Percentiles rank a stretch among this genome's conserved stretches.
These are phyloP conservation scores for Antheraea pernyi DNA, from an alignment of 1,140 invertebrate genomes.

Conservation along the genomic window DNA sequence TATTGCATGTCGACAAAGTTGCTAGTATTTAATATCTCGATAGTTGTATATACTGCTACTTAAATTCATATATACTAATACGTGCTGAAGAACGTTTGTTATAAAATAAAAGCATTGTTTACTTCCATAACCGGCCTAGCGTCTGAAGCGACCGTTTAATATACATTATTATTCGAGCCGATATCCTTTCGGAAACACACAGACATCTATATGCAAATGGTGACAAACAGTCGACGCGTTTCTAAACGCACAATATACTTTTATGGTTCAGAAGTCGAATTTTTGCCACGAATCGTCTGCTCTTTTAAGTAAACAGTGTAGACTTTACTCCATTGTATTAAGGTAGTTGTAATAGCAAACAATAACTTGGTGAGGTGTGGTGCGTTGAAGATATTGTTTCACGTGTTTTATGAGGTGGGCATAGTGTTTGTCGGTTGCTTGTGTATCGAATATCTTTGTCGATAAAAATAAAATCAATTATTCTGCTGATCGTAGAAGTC, in stretches of 20 bases:
- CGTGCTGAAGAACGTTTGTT: background rate
- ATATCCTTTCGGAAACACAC: conserved; percentile 39
- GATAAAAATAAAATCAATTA: background rate
- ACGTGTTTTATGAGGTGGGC: conserved; percentile 75
- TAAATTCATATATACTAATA: too few species aligned
- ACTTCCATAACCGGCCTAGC: background rate
- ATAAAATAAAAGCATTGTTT: background rate
- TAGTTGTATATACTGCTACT: too few species aligned
- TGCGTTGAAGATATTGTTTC: conserved; percentile 73
- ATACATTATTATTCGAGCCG: conserved; percentile 3
- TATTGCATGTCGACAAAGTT: too few species aligned
- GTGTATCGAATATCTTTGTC: background rate
- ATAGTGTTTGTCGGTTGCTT: conserved; percentile 4
- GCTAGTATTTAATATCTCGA: too few species aligned
- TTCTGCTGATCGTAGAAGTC: too few species aligned
- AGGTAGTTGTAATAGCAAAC: conserved; percentile 14
- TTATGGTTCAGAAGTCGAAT: conserved; percentile 70
- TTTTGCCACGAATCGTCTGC: conserved; percentile 29
- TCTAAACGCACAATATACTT: conserved; percentile 77
- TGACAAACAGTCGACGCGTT: conserved; percentile 73
- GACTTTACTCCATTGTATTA: conserved; percentile 31
- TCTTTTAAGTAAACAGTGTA: conserved; percentile 9
- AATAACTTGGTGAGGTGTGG: conserved; percentile 27
- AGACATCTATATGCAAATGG: conserved; percentile 72
- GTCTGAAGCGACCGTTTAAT: background rate